Evolutionary conservation across 2,113 vertebrate genomes (phyloP).

Genomic region (Epinephelus moara): DNA sequence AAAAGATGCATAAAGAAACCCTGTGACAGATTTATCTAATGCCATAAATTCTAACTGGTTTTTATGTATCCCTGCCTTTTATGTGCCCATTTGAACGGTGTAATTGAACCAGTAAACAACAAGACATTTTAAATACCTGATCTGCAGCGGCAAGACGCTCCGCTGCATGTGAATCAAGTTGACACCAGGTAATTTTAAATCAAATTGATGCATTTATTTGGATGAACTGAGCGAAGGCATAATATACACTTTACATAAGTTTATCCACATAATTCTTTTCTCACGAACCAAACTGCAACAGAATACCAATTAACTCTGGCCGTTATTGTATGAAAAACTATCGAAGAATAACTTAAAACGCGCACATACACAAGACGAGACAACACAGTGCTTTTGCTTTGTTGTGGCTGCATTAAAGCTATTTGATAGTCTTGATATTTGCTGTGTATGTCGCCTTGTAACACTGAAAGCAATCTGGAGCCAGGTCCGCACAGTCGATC

Average conservation of each 20-base stretch:
- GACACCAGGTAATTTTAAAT: constrained; percentile 63
- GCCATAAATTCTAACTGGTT: constrained; percentile 75
- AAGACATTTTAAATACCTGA: constrained; percentile 69
- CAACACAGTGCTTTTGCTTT: neutral
- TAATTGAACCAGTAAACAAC: constrained; percentile 80
- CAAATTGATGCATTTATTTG: constrained; percentile 64
- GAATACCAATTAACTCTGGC: too few relatives aligned
- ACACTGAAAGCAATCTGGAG: constrained; percentile 47
- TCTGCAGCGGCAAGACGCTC: constrained; percentile 45
- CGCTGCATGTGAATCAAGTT: constrained; percentile 59
- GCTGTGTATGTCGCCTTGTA: constrained; percentile 10
- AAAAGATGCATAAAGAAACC: constrained; percentile 76
- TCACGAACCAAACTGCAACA: neutral
- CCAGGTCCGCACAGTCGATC: constrained; percentile 26
- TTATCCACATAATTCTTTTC: constrained; percentile 5
- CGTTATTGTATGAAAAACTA: neutral
- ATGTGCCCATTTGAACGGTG: constrained; percentile 74
- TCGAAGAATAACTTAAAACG: neutral
- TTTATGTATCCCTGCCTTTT: constrained; percentile 79
- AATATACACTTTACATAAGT: constrained; percentile 22
- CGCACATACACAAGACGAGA: neutral
- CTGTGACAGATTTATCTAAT: constrained; percentile 81
- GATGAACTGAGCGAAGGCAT: constrained; percentile 24
- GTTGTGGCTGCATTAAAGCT: neutral
- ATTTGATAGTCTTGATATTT: neutral